phyloP scores from a whole-genome alignment of 2,888 invertebrate species.

The Monopis laevigella region DNA sequence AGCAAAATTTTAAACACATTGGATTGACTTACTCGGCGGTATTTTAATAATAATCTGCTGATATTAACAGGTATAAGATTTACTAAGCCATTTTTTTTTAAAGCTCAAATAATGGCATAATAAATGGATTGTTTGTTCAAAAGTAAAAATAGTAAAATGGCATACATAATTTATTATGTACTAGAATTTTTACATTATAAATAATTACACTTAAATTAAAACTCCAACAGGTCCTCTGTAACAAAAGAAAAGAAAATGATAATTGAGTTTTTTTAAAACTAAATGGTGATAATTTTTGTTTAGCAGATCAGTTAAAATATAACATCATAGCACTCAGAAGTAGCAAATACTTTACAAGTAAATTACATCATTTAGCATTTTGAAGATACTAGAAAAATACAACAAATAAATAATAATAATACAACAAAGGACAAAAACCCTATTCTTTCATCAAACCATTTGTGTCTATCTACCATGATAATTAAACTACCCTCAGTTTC shows the following conservation, averaged over 20 bases:
- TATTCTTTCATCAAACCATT: no score
- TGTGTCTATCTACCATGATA: no score
- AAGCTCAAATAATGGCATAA: no score
- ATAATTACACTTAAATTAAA: conserved; percentile 54
- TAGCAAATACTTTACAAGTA: conserved; percentile 52
- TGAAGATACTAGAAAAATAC: not conserved
- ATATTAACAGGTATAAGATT: no score
- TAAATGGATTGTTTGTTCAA: no score
- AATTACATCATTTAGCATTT: conserved; percentile 40
- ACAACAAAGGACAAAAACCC: no score
- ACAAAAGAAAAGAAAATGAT: conserved; percentile 34
- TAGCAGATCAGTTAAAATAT: not conserved
- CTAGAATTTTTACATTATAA: conserved; percentile 48
- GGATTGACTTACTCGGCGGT: no score
- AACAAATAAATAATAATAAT: not conserved
- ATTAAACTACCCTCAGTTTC: no score
- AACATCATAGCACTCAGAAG: conserved; percentile 61
- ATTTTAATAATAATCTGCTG: no score
- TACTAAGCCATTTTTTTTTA: no score
- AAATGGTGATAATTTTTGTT: not conserved
- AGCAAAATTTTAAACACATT: no score
- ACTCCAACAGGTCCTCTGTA: conserved; percentile 50
- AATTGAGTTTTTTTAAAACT: not conserved
- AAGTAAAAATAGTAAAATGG: conserved; percentile 25
- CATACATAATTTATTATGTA: conserved; percentile 52